phyloP scores from a whole-genome alignment of 1,140 invertebrate genomes.

The Scaptomyza hsui region DNA sequence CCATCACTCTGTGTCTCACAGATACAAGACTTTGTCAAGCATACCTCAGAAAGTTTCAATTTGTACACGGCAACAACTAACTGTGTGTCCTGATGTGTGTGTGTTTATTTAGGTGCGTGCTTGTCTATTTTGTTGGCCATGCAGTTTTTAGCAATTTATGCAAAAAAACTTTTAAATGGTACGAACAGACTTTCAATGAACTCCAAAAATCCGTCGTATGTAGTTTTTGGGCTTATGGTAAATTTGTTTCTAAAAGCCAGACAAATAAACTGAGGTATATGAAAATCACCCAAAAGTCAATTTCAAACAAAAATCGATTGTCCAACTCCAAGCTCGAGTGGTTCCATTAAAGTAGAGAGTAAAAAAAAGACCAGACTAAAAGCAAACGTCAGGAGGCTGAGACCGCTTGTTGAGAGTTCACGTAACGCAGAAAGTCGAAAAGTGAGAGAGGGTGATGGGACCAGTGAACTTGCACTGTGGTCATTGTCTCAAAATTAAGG shows the following conservation, averaged over 20 bases:
- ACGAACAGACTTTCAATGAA: constrained; percentile 44
- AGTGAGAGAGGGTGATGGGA: neutral
- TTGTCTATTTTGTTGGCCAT: constrained; percentile 34
- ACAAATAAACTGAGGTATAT: constrained; percentile 46
- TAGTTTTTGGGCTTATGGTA: constrained; percentile 50
- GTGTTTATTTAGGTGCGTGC: constrained; percentile 45
- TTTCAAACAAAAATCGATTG: constrained; percentile 66
- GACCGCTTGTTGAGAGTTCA: neutral
- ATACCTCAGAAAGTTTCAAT: constrained; percentile 76
- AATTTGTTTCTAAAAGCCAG: constrained; percentile 63
- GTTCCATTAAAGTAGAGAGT: constrained; percentile 39
- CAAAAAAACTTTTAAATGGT: constrained; percentile 48
- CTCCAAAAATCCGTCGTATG: constrained; percentile 32
- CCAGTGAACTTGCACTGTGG: constrained; percentile 38
- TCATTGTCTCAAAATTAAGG: constrained; percentile 4
- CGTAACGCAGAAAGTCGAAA: constrained; percentile 44
- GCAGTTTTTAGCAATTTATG: constrained; percentile 44
- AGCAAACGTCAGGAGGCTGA: constrained; percentile 49
- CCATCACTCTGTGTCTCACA: constrained; percentile 24
- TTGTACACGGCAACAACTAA: constrained; percentile 54
- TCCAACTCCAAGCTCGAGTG: constrained; percentile 7
- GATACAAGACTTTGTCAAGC: constrained; percentile 68
- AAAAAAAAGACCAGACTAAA: constrained; percentile 35
- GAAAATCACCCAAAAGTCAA: constrained; percentile 29
- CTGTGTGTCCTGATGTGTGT: constrained; percentile 9